Evolutionary conservation across 2,888 invertebrate genomes (phyloP).

Genomic region (Cenopis cana): DNA sequence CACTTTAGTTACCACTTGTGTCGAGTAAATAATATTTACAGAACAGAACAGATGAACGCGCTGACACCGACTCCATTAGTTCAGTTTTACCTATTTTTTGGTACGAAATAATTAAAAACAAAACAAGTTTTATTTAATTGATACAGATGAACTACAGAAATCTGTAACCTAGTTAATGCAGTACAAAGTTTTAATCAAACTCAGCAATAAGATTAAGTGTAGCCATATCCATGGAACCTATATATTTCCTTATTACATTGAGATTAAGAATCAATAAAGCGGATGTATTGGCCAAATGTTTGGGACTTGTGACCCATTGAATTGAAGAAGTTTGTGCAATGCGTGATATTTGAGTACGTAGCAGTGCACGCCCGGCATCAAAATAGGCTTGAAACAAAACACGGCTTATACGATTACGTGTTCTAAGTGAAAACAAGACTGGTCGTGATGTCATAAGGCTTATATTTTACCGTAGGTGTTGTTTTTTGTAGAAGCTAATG

Average conservation of each 20-base stretch:
- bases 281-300: not conserved
- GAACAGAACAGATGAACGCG: not conserved
- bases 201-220: not conserved
- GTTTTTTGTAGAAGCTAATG: not conserved
- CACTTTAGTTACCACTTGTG: conserved; percentile 12
- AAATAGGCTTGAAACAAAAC: conserved; percentile 31
- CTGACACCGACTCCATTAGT: not conserved
- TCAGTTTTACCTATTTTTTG: not conserved
- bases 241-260: conserved; percentile 28
- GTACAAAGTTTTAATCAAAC: not conserved
- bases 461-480: conserved; percentile 18
- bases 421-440: conserved; percentile 43
- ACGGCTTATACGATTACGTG: conserved; percentile 35
- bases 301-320: not conserved
- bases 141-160: not conserved
- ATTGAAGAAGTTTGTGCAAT: not conserved
- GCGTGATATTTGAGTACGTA: conserved; percentile 30
- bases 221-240: not conserved
- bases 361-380: conserved; percentile 30
- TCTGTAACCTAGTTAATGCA: not conserved
- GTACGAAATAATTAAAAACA: not conserved
- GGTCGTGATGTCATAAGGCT: conserved; percentile 17
- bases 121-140: not conserved
- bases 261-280: not conserved
- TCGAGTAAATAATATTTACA: not conserved